These are phyloP conservation scores for Listronotus oregonensis DNA, from an alignment of 1,140 invertebrate species.

Conservation along the genomic window DNA sequence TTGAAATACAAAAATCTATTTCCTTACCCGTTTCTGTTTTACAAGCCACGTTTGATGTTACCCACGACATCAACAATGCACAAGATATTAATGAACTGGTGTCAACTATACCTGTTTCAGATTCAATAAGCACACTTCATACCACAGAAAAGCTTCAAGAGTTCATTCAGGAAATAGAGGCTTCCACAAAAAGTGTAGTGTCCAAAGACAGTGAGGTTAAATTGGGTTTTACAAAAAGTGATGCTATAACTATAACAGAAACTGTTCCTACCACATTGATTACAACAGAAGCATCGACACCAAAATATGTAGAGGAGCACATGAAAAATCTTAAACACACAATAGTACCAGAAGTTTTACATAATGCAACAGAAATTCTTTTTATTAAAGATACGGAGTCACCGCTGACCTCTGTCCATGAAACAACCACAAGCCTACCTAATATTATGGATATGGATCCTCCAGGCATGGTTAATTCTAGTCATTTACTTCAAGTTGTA, in stretches of 20 bases:
- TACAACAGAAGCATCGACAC: constrained; percentile 4
- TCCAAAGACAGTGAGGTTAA: constrained; percentile 8
- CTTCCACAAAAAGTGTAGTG: constrained; percentile 22
- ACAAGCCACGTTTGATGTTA: constrained; percentile 1
- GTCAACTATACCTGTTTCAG: not conserved
- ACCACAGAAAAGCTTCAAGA: constrained; percentile 2
- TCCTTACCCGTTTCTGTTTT: constrained; percentile 21
- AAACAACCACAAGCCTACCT: not conserved
- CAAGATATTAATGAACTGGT: constrained; percentile 9
- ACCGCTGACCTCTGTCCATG: not conserved
- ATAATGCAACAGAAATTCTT: constrained; percentile 21
- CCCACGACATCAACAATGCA: constrained; percentile 18
- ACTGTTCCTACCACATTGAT: constrained; percentile 2
- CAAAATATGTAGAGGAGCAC: too few species aligned
- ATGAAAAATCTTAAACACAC: not conserved
- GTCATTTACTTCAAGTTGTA: constrained; percentile 28
- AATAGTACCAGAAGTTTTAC: not conserved
- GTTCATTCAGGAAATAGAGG: constrained; percentile 26
- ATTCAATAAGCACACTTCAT: not conserved
- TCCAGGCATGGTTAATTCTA: constrained; percentile 24
- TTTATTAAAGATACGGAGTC: constrained; percentile 9
- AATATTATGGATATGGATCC: not conserved
- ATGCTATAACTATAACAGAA: constrained; percentile 23
- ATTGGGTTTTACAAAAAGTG: not conserved
- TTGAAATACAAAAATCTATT: constrained; percentile 29